Evolutionary conservation across 2,797 vertebrate species (phyloP).

Genomic region (Crossoptilon crossoptilon): DNA sequence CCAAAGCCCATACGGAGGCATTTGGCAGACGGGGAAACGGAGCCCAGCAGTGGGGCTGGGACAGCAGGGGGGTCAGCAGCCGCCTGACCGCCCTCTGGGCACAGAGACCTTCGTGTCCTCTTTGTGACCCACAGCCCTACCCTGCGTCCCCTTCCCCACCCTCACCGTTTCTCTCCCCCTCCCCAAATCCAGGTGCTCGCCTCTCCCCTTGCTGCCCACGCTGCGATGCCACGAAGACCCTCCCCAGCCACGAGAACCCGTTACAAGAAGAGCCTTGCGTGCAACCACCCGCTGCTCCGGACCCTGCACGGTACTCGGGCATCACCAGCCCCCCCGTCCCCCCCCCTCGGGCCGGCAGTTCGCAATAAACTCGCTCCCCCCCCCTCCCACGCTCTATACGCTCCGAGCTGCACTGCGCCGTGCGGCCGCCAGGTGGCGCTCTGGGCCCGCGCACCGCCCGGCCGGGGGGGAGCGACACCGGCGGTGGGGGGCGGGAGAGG

Average conservation of each 20-base stretch:
- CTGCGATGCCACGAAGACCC: background rate
- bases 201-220: background rate
- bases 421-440: background rate
- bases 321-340: too few relatives aligned
- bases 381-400: background rate
- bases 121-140: background rate
- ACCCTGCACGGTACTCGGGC: background rate
- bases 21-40: background rate
- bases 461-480: too few relatives aligned
- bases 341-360: too few relatives aligned
- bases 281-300: background rate
- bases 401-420: too few relatives aligned
- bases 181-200: background rate
- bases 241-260: background rate
- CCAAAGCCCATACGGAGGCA: rapidly evolving
- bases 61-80: background rate
- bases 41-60: background rate
- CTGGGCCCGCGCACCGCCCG: too few relatives aligned
- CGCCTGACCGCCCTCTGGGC: background rate
- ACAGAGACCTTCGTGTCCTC: rapidly evolving
- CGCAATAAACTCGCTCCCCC: background rate
- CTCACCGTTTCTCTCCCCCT: background rate
- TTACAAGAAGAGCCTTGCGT: rapidly evolving
- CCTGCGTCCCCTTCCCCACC: background rate
- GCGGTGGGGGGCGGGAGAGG: too few relatives aligned